These are phyloP conservation scores for Strix aluco DNA, from an alignment of 2,113 vertebrate species.

Conservation along the genomic window DNA sequence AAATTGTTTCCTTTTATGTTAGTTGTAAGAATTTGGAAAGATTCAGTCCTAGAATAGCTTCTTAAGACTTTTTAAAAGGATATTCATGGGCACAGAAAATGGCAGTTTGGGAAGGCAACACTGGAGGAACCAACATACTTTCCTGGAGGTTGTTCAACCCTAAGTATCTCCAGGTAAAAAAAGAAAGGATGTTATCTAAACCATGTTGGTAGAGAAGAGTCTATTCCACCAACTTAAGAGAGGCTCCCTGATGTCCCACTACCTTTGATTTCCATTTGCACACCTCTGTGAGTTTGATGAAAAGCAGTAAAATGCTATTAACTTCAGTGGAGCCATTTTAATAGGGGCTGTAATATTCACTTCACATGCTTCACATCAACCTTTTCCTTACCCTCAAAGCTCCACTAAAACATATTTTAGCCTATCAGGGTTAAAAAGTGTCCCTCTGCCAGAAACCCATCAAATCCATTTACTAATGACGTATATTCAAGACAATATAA, in stretches of 20 bases:
- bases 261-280: background rate
- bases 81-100: background rate
- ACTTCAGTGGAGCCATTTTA: background rate
- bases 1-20: background rate
- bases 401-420: background rate
- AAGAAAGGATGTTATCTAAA: background rate
- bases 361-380: background rate
- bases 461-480: background rate
- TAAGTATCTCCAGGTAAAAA: background rate
- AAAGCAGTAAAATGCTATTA: background rate
- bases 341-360: background rate
- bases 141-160: background rate
- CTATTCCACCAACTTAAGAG: background rate
- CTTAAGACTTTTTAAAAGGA: background rate
- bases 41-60: background rate
- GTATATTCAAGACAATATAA: background rate
- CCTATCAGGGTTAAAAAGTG: background rate
- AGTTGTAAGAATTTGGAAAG: background rate
- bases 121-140: background rate
- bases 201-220: background rate
- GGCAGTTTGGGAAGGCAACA: background rate
- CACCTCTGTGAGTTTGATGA: background rate
- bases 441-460: constrained; percentile 22
- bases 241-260: background rate
- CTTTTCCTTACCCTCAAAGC: background rate